Base-by-base conservation (phyloP, 2,113 vertebrate species). In the Cinclus mexicanus region DNA sequence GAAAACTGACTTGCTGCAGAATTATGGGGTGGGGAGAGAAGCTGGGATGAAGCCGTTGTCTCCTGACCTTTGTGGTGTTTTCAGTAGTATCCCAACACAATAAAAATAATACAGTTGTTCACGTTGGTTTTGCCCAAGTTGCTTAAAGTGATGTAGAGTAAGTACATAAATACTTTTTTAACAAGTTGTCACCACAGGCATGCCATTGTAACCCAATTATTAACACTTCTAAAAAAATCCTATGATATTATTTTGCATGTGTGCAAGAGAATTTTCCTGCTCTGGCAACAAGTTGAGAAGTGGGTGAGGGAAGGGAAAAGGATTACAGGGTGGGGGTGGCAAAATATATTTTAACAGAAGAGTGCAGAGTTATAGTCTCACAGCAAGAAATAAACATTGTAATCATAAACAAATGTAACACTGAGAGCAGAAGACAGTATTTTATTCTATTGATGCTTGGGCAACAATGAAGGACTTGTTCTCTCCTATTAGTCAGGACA, bases 361-460 rank as follows among this genome's bases (percentile, higher is more conserved):
- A 94, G 4, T 68, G 72, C 25, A 63, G 44, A 89, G 53, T 71
- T 89, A 21, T n/a, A 82, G 72, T 69, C 46, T 93, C 70, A 42
- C 49, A 95, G 91, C 29, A 90, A 94, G 95, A 87, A 93, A 79
- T 83, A 93, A 89, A 93, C 76, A 69, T n/a, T 72, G 57, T 89
- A 86, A 94, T 96, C 84, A 77, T 90, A 93, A 94, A 90, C 94
- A 96, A 96, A 94, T 94, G 91, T 86, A 83, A 87, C 83, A 52
- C 19, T 93, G 63, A 91, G 64, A 35, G 50, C n/a, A 89, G 87
- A 91, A 89, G 87, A 97, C 87, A 89, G 84, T 60, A 90, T 95
- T 96, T 96, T 94, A 94, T 95, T 94, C 86, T 91, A 65, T 77
- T 90, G 74, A 44, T 3, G 1, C 78, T 83, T 60, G 44, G 52